A percentile compares a stretch with the other conserved stretches of the same genome.
phyloP scores from a whole-genome alignment of 2,797 vertebrate species.

The Apogon talboti region DNA sequence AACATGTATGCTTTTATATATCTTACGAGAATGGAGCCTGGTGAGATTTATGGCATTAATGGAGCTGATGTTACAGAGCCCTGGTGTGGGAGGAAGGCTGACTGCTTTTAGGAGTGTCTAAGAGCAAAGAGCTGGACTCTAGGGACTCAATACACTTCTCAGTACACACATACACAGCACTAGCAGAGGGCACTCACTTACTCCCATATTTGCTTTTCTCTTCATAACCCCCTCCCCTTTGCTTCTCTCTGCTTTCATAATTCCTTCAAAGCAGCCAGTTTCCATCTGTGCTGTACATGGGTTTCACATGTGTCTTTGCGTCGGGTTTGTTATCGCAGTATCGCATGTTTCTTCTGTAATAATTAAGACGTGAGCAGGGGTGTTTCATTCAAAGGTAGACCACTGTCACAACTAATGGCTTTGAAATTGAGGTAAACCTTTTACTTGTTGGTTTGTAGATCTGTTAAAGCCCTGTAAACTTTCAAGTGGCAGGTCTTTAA shows the following conservation, averaged over 20 bases:
- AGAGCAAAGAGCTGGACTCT: constrained; percentile 50
- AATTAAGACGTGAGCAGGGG: constrained; percentile 24
- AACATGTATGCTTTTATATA: constrained; percentile 3
- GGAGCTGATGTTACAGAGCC: constrained; percentile 45
- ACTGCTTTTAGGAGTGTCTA: constrained; percentile 33
- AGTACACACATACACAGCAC: background rate
- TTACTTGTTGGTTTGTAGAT: constrained; percentile 10
- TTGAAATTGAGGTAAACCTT: constrained; percentile 18
- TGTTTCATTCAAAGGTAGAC: constrained; percentile 17
- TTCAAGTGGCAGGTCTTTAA: constrained; percentile 26
- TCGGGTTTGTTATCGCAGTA: background rate
- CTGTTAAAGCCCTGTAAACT: constrained; percentile 8
- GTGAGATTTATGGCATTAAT: constrained; percentile 53
- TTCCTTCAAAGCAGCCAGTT: constrained; percentile 45
- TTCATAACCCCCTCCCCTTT: background rate
- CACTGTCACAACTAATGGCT: constrained; percentile 13
- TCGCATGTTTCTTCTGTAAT: background rate
- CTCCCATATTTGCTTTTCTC: constrained; percentile 5
- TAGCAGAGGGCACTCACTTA: constrained; percentile 29
- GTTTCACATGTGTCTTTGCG: constrained; percentile 30
- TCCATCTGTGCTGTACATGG: constrained; percentile 44
- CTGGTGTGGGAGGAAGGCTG: constrained; percentile 35
- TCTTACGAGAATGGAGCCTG: constrained; percentile 17
- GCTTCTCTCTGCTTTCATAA: constrained; percentile 34
- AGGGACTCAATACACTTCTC: constrained; percentile 41